A percentile compares a stretch with the other conserved stretches of the same genome.
Conservation (phyloP, 1,140 invertebrate genomes). For the Brachionus koreanus region DNA sequence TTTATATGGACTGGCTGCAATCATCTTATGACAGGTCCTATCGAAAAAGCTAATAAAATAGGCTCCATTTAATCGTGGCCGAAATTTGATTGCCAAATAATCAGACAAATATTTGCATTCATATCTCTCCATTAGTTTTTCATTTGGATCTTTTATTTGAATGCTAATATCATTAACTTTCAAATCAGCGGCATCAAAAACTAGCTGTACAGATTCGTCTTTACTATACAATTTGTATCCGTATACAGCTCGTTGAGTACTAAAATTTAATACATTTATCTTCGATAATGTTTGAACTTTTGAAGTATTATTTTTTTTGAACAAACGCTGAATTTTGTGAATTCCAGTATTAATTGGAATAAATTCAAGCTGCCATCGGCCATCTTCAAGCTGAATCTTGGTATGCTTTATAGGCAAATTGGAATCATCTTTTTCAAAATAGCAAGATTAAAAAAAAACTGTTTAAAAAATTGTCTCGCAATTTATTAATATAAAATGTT, state of each 20-base stretch:
- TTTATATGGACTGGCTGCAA: neutral
- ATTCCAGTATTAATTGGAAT: slow-evolving; percentile 3
- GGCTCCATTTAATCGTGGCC: neutral
- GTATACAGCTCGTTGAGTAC: neutral
- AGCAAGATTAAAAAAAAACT: too few species aligned
- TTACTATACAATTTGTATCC: slow-evolving; percentile 26
- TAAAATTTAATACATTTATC: slow-evolving; percentile 9
- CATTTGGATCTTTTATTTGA: slow-evolving; percentile 15
- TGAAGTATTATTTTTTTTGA: neutral
- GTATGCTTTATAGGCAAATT: slow-evolving; percentile 27
- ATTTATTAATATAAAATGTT: too few species aligned
- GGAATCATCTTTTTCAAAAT: neutral
- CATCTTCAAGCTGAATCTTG: slow-evolving; percentile 23
- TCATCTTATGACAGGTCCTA: neutral
- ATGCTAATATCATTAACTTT: neutral
- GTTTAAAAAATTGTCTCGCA: too few species aligned
- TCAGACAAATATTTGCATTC: slow-evolving; percentile 39
- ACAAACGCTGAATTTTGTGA: slow-evolving; percentile 8
- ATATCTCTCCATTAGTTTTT: neutral
- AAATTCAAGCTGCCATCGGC: slow-evolving; percentile 41
- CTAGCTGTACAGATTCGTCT: neutral
- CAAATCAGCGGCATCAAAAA: neutral
- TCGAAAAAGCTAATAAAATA: slow-evolving; percentile 17
- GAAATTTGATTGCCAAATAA: slow-evolving; percentile 34
- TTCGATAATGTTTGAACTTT: neutral